phyloP scores from a whole-genome alignment of 1,140 invertebrate species.

The Matsumurasca onukii region DNA sequence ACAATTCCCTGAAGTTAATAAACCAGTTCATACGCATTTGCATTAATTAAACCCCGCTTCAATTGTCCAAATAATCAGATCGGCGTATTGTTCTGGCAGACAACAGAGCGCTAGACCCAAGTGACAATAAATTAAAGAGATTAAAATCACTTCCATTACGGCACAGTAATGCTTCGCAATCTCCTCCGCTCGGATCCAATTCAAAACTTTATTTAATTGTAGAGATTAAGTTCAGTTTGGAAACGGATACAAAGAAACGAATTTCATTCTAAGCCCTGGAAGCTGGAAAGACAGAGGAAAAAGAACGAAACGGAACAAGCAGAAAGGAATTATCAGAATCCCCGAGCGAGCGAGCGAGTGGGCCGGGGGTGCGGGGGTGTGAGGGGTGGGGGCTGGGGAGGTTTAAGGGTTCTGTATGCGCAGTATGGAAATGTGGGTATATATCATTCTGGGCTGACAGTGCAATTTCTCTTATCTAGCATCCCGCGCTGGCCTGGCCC shows the following conservation, averaged over 20 bases:
- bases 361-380: not conserved
- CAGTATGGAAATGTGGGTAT: conserved; percentile 41
- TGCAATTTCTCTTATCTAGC: conserved; percentile 43
- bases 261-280: conserved; percentile 18
- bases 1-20: too few species aligned
- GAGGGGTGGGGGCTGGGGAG: conserved; percentile 8
- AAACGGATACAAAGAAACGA: conserved; percentile 14
- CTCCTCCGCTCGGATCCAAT: conserved; percentile 3
- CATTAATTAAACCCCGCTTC: too few species aligned
- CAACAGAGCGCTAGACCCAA: too few species aligned
- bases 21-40: too few species aligned
- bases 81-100: too few species aligned
- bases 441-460: conserved; percentile 43
- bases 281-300: conserved; percentile 28
- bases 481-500: not conserved
- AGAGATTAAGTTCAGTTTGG: conserved; percentile 13
- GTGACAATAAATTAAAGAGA: conserved; percentile 14
- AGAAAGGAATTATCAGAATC: conserved; percentile 31
- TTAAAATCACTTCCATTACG: conserved; percentile 14
- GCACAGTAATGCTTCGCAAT: conserved; percentile 2
- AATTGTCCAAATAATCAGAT: too few species aligned
- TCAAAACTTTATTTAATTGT: conserved; percentile 11
- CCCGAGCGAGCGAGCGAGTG: too few species aligned
- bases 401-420: conserved; percentile 35
- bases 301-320: conserved; percentile 22